A percentile compares a stretch with the other conserved stretches of the same genome.
These are phyloP conservation scores for Megaceryle torquata DNA, from an alignment of 2,113 vertebrate species.

Conservation along the genomic window DNA sequence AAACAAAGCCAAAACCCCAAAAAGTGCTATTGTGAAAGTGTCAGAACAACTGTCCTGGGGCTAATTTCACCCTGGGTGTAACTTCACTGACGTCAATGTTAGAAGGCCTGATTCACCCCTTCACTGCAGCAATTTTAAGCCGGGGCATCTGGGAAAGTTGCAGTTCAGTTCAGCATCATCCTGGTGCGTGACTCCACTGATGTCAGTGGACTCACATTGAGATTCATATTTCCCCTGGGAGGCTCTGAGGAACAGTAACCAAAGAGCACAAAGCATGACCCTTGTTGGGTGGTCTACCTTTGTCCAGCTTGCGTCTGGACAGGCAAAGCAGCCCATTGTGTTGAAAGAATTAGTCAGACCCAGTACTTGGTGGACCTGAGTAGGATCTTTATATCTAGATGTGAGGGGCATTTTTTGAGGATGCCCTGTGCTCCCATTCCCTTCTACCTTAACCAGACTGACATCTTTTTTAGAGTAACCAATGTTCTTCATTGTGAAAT, in stretches of 20 bases:
- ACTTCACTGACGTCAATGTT: neutral
- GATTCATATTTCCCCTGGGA: neutral
- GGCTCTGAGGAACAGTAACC: neutral
- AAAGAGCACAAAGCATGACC: neutral
- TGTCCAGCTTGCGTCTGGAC: neutral
- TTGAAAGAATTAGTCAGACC: neutral
- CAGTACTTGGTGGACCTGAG: neutral
- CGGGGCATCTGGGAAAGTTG: neutral
- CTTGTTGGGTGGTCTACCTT: neutral
- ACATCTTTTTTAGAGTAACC: neutral
- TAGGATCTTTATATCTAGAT: neutral
- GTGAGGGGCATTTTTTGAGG: neutral
- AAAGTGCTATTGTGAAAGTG: conserved; percentile 13
- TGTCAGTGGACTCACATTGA: rapidly evolving
- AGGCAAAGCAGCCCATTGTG: neutral
- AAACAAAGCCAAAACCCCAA: neutral
- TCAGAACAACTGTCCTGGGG: neutral
- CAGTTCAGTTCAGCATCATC: neutral
- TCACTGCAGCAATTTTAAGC: neutral
- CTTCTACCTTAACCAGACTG: neutral
- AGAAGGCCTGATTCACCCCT: neutral
- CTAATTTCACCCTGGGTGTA: conserved; percentile 8
- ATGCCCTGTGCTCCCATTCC: neutral
- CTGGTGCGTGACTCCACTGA: rapidly evolving
- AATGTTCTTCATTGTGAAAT: neutral